Evolutionary conservation across 1,140 invertebrate genomes (phyloP), one percentile per base, ranked within the genome.

Genomic region (Tachypleus tridentatus): DNA sequence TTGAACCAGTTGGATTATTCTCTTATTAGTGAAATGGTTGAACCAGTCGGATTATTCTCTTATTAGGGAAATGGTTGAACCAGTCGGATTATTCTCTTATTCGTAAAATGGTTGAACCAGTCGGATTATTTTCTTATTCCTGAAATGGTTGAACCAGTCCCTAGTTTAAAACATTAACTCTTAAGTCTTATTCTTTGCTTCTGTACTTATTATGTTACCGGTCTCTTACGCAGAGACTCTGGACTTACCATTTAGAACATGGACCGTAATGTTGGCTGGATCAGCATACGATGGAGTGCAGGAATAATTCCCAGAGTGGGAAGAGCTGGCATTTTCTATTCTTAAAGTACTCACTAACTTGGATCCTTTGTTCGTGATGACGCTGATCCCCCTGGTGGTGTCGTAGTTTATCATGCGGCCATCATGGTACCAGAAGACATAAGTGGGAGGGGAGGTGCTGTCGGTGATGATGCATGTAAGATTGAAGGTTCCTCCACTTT

Each of bases 331-430:
- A 76, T 89, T 84, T 76, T 89, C 88, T 74, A 93, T 90, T 73
- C 92, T 84, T 70, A 93, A 83, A 79, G 88, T 89, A 71, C 87
- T 90, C 71, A 87, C 91, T 73, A 90, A 92, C 67, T 89, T 84
- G 71, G 89, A 87, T 70, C 89, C 89, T 79, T 92, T 92, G 78
- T 92, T 89, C 65, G 89, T 91, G 77, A 91, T 87, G 72, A 93
- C 87, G 65, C 86, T 89, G 69, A 93, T 29, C 7, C 51, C 48
- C 5, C 60, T 57, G 49, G 54, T 52, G 5, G 60, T 11, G 3
- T 50, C 88, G 74, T 91, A 91, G 77, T 91, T 88, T 5, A 92
- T 85, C 11, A 90, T 82, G 7, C 84, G 81, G 51, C 80, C 82
- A 50, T 88, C 88, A 73, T 91, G 89, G 75, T 89, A 89, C 88